Evolutionary conservation across 2,797 vertebrate species (phyloP), one percentile per base, ranked within the genome.

Genomic region (Urophycis tenuis): DNA sequence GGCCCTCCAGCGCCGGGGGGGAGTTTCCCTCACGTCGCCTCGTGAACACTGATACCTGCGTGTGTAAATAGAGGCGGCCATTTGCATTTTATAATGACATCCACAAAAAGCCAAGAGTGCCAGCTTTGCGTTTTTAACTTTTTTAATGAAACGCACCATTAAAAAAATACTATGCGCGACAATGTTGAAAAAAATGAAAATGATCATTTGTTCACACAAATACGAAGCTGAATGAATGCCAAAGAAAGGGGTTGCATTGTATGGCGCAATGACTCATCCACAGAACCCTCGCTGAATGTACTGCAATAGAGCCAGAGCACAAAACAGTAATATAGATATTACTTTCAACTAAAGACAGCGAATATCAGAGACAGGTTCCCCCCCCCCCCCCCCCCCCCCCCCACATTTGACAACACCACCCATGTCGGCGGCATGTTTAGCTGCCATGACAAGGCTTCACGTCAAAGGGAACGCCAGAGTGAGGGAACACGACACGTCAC

Each of bases 21-120:
- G 88, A 89, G 77, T 89, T 89, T 79, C 85, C 83, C 80, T 86
- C 80, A 76, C 82, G 83, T 87, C 81, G 85, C 79, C 85, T 90
- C 83, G 87, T 74, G 30, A 77, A 49, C 75, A 70, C 73, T 33
- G 79, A 74, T 71, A 71, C 75, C 35, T 67, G 12, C 9, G n/a
- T 45, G 79, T 22, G 72, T 85, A 88, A 91, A 87, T 81, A 88
- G 86, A 78, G 81, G 73, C 1, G 14, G 41, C 35, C 45, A 92
- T 91, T 91, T 91, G 85, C 90, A 92, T 91, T 85, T 89, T 91
- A 82, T 89, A 89, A 91, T 91, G 81, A 89, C 34, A 75, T 10
- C 53, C 22, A 9, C 19, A 22, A n/a, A 60, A 81, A 78, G 81
- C 81, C 78, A 86, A 85, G 80, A 80, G 3, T 14, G 74, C 80